Percentiles rank a stretch among this genome's conserved stretches.
These are phyloP conservation scores for Latrodectus hesperus DNA, from an alignment of 2,888 invertebrate species.

Conservation along the genomic window DNA sequence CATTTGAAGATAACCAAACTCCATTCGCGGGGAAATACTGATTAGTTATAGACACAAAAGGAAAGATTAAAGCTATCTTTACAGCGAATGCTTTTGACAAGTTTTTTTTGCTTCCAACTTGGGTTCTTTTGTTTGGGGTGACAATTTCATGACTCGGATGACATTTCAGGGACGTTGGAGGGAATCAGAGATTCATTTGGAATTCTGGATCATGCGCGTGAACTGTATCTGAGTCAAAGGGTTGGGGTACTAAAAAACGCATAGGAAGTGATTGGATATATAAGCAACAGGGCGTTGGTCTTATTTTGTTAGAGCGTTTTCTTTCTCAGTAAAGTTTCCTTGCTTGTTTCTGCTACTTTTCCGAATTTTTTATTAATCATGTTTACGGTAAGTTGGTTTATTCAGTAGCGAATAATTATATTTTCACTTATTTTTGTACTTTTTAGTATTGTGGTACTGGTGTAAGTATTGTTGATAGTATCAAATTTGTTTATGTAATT, in stretches of 20 bases:
- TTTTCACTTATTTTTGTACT: too few relatives aligned
- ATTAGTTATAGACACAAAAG: conserved; percentile 18
- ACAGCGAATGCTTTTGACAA: not conserved
- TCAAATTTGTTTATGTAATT: too few relatives aligned
- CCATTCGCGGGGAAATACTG: conserved; percentile 3
- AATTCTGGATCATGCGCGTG: conserved; percentile 24
- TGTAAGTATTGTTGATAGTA: too few relatives aligned
- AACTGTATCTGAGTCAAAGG: conserved; percentile 21
- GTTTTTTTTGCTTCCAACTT: not conserved
- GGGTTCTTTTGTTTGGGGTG: not conserved
- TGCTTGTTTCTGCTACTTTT: not conserved
- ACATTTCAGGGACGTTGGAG: conserved; percentile 40
- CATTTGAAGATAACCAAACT: not conserved
- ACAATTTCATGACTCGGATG: conserved; percentile 36
- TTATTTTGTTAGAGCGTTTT: not conserved
- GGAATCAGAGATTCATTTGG: conserved; percentile 19
- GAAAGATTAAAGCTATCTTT: conserved; percentile 8
- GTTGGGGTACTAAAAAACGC: not conserved
- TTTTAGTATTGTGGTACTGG: too few relatives aligned
- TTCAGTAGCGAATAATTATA: too few relatives aligned
- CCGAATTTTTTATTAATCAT: conserved; percentile 9
- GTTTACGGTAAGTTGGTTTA: conserved; percentile 18
- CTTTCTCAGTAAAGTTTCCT: not conserved
- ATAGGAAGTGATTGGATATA: conserved; percentile 18
- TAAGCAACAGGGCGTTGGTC: conserved; percentile 14